Conservation (phyloP, 2,888 invertebrate species). For the Poecilus cupreus region DNA sequence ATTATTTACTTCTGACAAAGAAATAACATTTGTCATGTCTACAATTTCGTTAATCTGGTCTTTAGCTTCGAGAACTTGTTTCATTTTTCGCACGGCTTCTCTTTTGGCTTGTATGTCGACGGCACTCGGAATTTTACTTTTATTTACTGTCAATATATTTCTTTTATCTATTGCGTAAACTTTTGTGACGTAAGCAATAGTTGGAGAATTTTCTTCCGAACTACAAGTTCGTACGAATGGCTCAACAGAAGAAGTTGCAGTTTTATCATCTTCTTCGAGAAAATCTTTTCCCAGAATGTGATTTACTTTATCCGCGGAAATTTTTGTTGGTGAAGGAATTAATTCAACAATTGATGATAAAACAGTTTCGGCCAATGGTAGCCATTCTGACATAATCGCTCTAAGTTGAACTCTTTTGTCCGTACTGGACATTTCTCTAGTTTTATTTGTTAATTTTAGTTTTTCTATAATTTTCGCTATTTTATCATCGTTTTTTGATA, state of each 20-base stretch:
- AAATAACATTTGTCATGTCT: conserved; percentile 64
- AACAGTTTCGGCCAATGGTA: conserved; percentile 89
- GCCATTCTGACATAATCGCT: conserved; percentile 90
- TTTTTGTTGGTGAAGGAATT: conserved; percentile 87
- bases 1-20: conserved; percentile 64
- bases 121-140: background rate
- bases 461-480: conserved; percentile 82
- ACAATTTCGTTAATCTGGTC: conserved; percentile 61
- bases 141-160: conserved; percentile 6
- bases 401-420: conserved; percentile 87
- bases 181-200: conserved; percentile 88
- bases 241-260: conserved; percentile 83
- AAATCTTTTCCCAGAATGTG: conserved; percentile 81
- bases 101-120: conserved; percentile 48
- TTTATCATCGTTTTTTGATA: conserved; percentile 85
- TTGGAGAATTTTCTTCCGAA: conserved; percentile 76
- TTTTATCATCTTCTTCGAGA: conserved; percentile 79
- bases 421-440: conserved; percentile 85
- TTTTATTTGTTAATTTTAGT: conserved; percentile 84
- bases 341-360: conserved; percentile 86
- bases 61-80: conserved; percentile 44
- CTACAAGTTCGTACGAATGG: conserved; percentile 65
- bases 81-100: conserved; percentile 34
- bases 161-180: conserved; percentile 72
- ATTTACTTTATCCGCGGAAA: conserved; percentile 86